Percentiles rank a stretch among this genome's conserved stretches.
Conservation (phyloP, 2,888 invertebrate species). For the Lottia scabra region DNA sequence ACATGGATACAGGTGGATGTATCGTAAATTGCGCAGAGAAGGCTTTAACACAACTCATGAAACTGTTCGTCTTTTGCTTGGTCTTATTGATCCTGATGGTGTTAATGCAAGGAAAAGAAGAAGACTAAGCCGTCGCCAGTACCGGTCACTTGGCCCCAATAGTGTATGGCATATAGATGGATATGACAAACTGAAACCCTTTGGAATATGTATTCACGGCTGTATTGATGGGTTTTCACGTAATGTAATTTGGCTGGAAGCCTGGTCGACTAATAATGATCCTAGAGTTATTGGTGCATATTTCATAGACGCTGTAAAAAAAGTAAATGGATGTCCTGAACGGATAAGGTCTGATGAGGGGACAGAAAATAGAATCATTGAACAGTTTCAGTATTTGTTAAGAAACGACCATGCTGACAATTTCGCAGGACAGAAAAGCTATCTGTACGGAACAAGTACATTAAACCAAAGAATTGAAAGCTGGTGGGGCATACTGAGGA, state of each 20-base stretch:
- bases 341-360: conserved; percentile 23
- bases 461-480: conserved; percentile 31
- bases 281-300: conserved; percentile 29
- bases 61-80: conserved; percentile 15
- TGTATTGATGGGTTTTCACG: conserved; percentile 38
- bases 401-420: conserved; percentile 8
- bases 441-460: conserved; percentile 21
- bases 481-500: conserved; percentile 30
- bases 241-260: conserved; percentile 36
- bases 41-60: conserved; percentile 20
- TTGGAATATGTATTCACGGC: conserved; percentile 37
- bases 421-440: conserved; percentile 14
- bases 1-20: conserved; percentile 30
- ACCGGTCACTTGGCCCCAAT: conserved; percentile 32
- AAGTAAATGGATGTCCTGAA: conserved; percentile 16
- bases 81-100: conserved; percentile 22
- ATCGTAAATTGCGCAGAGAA: conserved; percentile 10
- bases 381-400: conserved; percentile 22
- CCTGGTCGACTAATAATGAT: conserved; percentile 27
- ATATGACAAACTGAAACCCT: conserved; percentile 40
- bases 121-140: conserved; percentile 27
- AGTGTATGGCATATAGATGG: conserved; percentile 38
- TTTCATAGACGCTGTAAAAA: conserved; percentile 14
- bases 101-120: conserved; percentile 12
- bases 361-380: conserved; percentile 21